A percentile compares a stretch with the other conserved stretches of the same genome.
Conservation (phyloP, 35 echinoderm and acorn worm genomes). For the Patiria miniata region DNA sequence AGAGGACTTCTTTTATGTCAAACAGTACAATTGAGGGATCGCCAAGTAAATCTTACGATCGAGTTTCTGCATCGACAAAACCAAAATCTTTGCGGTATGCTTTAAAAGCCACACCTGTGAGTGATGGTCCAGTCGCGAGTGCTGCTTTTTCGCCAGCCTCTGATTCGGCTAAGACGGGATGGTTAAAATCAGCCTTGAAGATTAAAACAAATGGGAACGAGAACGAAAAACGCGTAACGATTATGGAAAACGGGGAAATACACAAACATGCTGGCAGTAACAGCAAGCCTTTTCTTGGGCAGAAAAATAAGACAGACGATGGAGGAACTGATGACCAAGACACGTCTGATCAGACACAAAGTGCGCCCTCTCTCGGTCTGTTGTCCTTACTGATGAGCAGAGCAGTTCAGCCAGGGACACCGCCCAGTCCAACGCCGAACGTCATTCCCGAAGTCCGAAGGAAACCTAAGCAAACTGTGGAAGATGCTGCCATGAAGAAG, state of each 20-base stretch:
- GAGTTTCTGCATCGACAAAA: neutral
- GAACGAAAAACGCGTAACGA: slow-evolving; percentile 29
- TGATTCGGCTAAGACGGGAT: neutral
- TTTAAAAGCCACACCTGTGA: neutral
- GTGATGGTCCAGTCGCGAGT: neutral
- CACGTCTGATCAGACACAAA: neutral
- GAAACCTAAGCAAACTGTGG: neutral
- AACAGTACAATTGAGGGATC: neutral
- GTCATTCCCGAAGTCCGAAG: slow-evolving; percentile 52
- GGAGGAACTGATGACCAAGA: too few relatives aligned
- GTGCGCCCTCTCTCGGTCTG: neutral
- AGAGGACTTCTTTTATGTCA: too few relatives aligned
- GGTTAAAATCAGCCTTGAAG: slow-evolving; percentile 52
- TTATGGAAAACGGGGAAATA: slow-evolving; percentile 5
- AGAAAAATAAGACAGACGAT: too few relatives aligned
- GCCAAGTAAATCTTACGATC: neutral
- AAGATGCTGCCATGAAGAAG: slow-evolving; percentile 36
- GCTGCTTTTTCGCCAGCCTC: neutral
- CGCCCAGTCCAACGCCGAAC: slow-evolving; percentile 11
- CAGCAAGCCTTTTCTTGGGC: neutral
- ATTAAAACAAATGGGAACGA: neutral
- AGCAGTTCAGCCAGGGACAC: neutral
- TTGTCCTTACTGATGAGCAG: neutral
- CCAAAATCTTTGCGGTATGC: neutral
- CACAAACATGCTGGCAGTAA: neutral